A percentile compares a stretch with the other conserved stretches of the same genome.
These are phyloP conservation scores for Melanocharis versteri DNA, from an alignment of 2,113 vertebrate genomes.

Conservation along the genomic window DNA sequence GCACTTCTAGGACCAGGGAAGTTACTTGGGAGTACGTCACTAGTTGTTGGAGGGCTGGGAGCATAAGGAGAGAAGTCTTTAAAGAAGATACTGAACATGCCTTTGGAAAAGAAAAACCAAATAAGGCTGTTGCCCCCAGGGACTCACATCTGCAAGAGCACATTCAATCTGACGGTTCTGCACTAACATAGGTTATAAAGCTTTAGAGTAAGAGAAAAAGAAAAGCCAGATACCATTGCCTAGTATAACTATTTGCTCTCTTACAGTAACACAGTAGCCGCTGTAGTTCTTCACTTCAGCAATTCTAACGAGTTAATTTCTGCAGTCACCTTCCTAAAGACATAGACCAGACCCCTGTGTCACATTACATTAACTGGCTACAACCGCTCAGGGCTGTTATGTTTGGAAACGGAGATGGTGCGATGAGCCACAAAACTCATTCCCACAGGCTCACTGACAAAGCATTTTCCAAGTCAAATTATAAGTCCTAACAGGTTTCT, in stretches of 20 bases:
- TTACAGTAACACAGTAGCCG: not conserved
- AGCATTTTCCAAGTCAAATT: conserved; percentile 8
- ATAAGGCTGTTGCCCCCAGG: not conserved
- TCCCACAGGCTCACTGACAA: conserved; percentile 17
- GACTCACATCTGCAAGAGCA: not conserved
- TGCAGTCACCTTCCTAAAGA: not conserved
- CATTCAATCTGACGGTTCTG: not conserved
- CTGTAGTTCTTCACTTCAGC: not conserved
- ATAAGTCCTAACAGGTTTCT: conserved; percentile 22
- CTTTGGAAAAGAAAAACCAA: not conserved
- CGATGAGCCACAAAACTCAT: not conserved
- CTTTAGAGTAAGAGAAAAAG: not conserved
- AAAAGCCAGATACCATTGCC: not conserved
- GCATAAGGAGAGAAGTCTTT: not conserved
- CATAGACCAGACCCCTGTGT: not conserved
- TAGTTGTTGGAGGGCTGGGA: not conserved
- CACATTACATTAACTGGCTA: not conserved
- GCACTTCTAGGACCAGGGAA: not conserved
- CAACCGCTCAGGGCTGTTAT: not conserved
- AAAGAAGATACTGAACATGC: not conserved
- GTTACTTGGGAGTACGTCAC: not conserved
- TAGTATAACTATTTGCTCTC: not conserved
- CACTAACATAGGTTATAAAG: not conserved
- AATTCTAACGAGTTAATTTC: not conserved
- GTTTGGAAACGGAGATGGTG: not conserved